Base-by-base conservation (phyloP, 2,888 invertebrate genomes). In the Sussaba pulchella region DNA sequence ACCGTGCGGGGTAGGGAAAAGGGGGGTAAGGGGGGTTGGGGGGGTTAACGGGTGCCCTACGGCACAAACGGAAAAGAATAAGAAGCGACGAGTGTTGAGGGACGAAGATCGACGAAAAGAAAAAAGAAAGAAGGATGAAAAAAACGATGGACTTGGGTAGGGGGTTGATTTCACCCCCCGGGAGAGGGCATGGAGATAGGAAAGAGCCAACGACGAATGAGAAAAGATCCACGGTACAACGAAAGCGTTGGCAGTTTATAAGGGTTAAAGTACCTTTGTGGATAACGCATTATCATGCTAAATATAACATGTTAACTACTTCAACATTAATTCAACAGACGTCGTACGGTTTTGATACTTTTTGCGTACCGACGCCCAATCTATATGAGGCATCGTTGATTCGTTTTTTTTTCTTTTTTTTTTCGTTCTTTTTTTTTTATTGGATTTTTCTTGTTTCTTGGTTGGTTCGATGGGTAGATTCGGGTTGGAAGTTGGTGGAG, bases 261-360 rank as follows among this genome's bases (percentile, higher is more conserved):
- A 91, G 92, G 91, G 91, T 90, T 87, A 79, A 86, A 85, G 82
- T 89, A n/a, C n/a, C 87, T 88, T 91, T 91, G 91, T 92, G 86
- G 88, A 87, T 92, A n/a, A 82, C 88, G 90, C 87, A 91, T 92
- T 92, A 92, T 92, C 91, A 92, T 92, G 92, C 92, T 92, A 92
- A 92, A 92, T 91, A 91, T 91, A 92, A 92, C 92, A 92, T 92
- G 92, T 92, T 92, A 92, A 97, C 94, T 96, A 96, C 93, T 95
- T 97, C 92, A n/a, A 96, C 96, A 92, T 90, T n/a, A 90, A 91
- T 83, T 71, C 67, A 47, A 64, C 82, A 77, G 81, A 82, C 77
- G 79, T 76, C n/a, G n/a, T 73, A 82, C 76, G 59, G 75, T 78
- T 83, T 83, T 83, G 80, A 79, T 72, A 43, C 69, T 63, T 61